phyloP scores from a whole-genome alignment of 2,797 vertebrate species.

The Lepidocolaptes lacrymiger region DNA sequence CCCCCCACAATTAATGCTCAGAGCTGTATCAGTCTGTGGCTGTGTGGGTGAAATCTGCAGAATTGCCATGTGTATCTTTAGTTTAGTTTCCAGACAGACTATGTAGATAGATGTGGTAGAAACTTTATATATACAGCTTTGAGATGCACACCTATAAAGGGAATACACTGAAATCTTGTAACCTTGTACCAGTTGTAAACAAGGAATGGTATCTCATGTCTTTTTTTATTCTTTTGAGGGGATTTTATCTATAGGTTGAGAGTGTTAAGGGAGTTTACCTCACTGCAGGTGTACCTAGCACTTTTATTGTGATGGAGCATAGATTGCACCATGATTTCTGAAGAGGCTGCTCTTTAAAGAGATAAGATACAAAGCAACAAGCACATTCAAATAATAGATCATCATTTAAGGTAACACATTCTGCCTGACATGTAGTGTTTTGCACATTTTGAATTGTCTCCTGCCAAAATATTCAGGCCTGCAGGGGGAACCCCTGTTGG shows the following conservation, averaged over 20 bases:
- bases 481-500: slow-evolving; percentile 60
- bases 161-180: background rate
- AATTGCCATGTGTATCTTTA: background rate
- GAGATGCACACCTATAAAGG: background rate
- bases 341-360: slow-evolving; percentile 17
- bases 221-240: background rate
- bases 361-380: background rate
- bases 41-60: background rate
- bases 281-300: background rate
- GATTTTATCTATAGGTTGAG: background rate
- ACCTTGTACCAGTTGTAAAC: background rate
- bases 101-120: background rate
- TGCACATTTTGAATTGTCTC: slow-evolving; percentile 63
- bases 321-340: slow-evolving; percentile 6
- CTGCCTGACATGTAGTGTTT: slow-evolving; percentile 48
- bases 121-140: background rate
- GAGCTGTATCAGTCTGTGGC: background rate
- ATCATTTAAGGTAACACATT: slow-evolving; percentile 59
- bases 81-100: background rate
- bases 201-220: background rate
- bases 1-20: background rate
- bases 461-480: slow-evolving; percentile 67
- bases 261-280: background rate
- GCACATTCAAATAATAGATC: slow-evolving; percentile 10
- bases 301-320: background rate